These are phyloP conservation scores for Leguminivora glycinivorella DNA, from an alignment of 1,140 invertebrate genomes.

Conservation along the genomic window DNA sequence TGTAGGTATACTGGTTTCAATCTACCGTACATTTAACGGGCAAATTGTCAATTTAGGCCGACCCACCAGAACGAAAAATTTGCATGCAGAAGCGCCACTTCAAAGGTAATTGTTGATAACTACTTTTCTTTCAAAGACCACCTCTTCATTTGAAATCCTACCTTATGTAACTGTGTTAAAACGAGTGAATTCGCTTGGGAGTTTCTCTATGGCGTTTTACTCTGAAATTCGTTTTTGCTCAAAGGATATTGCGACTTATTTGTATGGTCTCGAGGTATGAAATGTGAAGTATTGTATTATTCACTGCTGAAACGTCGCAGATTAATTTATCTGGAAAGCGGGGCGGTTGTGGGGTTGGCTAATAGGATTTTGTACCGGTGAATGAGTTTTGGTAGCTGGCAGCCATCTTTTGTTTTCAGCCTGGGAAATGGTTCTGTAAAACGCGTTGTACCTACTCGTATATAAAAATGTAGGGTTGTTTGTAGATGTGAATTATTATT, in stretches of 20 bases:
- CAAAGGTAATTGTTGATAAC: constrained; percentile 71
- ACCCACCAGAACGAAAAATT: constrained; percentile 52
- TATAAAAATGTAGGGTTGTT: too few relatives aligned
- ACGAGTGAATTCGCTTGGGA: neutral
- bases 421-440: neutral
- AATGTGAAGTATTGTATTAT: constrained; percentile 30
- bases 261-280: neutral
- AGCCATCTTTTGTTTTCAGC: constrained; percentile 56
- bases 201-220: constrained; percentile 33
- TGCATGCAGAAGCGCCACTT: constrained; percentile 77
- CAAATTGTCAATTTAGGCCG: constrained; percentile 61
- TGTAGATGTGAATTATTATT: too few relatives aligned
- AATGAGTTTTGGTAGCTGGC: constrained; percentile 78
- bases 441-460: too few relatives aligned
- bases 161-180: neutral
- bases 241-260: constrained; percentile 32
- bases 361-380: constrained; percentile 74
- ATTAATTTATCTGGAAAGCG: constrained; percentile 67
- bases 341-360: constrained; percentile 60
- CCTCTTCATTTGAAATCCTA: constrained; percentile 30
- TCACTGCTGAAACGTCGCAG: constrained; percentile 32
- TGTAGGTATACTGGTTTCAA: too few relatives aligned
- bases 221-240: constrained; percentile 32
- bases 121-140: constrained; percentile 42
- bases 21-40: constrained; percentile 19